Base-by-base conservation (phyloP, 23 tunicate genomes). In the Trididemnum clinides region DNA sequence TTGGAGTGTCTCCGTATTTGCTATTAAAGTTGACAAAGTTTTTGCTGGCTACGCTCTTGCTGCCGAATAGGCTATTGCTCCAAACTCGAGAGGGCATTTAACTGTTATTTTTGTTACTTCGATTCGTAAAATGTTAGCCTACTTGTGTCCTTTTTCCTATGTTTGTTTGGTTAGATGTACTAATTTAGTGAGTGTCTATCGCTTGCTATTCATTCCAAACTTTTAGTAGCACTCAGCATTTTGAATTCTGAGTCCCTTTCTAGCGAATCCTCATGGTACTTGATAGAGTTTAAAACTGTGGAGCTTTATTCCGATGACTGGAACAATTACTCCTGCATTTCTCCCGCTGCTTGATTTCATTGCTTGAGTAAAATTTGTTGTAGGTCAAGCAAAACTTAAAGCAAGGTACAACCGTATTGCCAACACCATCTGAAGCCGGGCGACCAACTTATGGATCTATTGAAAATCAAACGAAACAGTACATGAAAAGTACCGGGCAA, bases 401-500 rank as follows among this genome's bases (percentile, higher is more conserved):
- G 31, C 57, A 74, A 15, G 30, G 31, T n/a, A 34, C 81, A 26
- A 37, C 28, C 30, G 28, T 7, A 7, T 10, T 10, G 18, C 27
- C 27, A n/a, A 71, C n/a, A n/a, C n/a, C n/a, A n/a, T n/a, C 75
- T 28, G 78, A 66, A 30, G 36, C 5, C 22, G 22, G 31, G 7
- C 69, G 6, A 12, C 6, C 4, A 12, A 23, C 28, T 1, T 84
- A 88, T 59, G 58, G 59, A 22, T 92, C 97, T 3, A 84, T 92
- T 35, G 97, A 92, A 57, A 85, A 92, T 64, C 57, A 84, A 72
- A 92, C 97, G 12, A 92, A 92, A 66, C 12, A 34, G 21, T 88
- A 84, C 39, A 92, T 33, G 75, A 51, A 28, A 33, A 75, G 85
- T 10, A 88, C 89, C 71, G 90, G 90, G 73, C 97, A 92, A 70